Base-by-base conservation (phyloP, 2,888 invertebrate genomes). In the Melieria picta region DNA sequence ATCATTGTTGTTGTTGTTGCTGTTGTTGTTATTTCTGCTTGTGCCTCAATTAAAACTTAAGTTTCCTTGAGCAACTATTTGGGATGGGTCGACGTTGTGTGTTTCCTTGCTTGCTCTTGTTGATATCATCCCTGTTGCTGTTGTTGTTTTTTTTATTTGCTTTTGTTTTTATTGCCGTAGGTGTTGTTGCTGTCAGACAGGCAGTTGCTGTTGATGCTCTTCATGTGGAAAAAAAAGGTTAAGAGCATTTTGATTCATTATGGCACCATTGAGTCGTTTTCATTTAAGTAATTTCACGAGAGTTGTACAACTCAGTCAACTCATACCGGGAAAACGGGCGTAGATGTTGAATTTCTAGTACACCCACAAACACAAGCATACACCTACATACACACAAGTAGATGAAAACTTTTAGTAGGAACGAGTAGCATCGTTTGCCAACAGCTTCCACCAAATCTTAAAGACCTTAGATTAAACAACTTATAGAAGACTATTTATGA, bases 31-130 rank as follows among this genome's bases (percentile, higher is more conserved):
- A 55, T 50, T 42, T 64, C 47, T 47, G 60, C 61, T 52, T 70
- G 64, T 71, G 63, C 76, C 76, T 78, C 76, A 77, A 79, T 79
- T 79, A 79, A 79, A 79, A 77, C 77, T 78, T 63, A 75, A 65
- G 74, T 75, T 77, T 77, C 60, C 72, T 76, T 69, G 63, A 73
- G 73, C 72, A 73, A 72, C 72, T 73, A 69, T 13, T 30, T 30
- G 30, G 30, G 30, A 30, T 30, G 60, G 9, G 52, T 61, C 43
- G 67, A 67, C 50, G 45, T 50, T 58, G 48, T 65, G 48, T 16
- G 66, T 30, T 30, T 30, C 30, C 30, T 30, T 30, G 30, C 30
- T 30, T 30, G 30, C 30, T 30, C 30, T 30, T 30, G 1, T 30
- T 30, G 30, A 30, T 30, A 30, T 30, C 30, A 47, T 72, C 11